phyloP scores from a whole-genome alignment of 2,113 vertebrate genomes.

The Agelaius tricolor region DNA sequence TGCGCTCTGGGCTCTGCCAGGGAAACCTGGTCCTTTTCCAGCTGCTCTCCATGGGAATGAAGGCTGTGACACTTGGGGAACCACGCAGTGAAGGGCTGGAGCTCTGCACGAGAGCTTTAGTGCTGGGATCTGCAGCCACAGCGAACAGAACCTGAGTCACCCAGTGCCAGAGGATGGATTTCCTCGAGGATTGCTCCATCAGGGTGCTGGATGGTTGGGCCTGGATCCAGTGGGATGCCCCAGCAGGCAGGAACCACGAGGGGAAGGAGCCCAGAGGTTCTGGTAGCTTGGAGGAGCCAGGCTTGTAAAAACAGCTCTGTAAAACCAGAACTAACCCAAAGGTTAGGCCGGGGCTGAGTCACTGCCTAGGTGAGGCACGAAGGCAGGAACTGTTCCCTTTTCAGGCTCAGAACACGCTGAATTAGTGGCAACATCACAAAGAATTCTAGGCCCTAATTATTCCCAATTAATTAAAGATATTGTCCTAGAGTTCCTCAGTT shows the following conservation, averaged over 20 bases:
- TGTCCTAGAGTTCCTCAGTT: background rate
- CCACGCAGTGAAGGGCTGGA: background rate
- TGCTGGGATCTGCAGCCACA: slow-evolving; percentile 1
- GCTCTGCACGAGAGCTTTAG: background rate
- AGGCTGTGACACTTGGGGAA: slow-evolving; percentile 37
- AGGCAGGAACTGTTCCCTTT: background rate
- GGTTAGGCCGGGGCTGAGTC: slow-evolving; percentile 1
- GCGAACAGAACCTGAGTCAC: background rate
- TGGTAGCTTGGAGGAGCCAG: background rate
- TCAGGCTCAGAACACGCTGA: background rate
- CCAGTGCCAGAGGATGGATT: background rate
- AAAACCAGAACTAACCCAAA: background rate
- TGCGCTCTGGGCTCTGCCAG: background rate
- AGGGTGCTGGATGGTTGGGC: background rate
- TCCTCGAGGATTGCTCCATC: background rate
- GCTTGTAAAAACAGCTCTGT: background rate
- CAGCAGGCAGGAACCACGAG: background rate
- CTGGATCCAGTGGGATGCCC: background rate
- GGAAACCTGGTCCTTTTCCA: slow-evolving; percentile 29
- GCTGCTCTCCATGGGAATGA: slow-evolving; percentile 44
- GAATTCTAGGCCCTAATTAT: background rate
- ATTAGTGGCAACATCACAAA: background rate
- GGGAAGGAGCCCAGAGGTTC: background rate
- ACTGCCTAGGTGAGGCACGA: background rate
- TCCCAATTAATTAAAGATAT: background rate